A percentile compares a stretch with the other conserved stretches of the same genome.
Evolutionary conservation across 2,888 invertebrate genomes (phyloP).

Genomic region (Andrena chrysosceles): DNA sequence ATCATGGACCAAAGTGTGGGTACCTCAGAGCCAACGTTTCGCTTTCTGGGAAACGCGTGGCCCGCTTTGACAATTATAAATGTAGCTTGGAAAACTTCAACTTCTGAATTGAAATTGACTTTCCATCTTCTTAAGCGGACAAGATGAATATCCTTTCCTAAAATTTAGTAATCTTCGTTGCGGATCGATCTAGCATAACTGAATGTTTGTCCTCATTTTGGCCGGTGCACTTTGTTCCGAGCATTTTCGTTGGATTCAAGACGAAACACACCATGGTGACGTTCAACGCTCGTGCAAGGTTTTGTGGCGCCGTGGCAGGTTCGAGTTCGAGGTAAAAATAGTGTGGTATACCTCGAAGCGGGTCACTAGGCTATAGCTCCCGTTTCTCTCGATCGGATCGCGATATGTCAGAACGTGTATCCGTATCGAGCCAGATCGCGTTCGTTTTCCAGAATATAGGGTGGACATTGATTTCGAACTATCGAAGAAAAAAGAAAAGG

Average conservation of each 20-base stretch:
- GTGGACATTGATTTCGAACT: constrained; percentile 10
- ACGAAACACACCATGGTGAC: constrained; percentile 50
- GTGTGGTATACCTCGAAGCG: constrained; percentile 81
- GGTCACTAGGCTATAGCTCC: constrained; percentile 82
- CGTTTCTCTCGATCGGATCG: constrained; percentile 73
- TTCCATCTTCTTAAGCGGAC: neutral
- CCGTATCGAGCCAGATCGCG: constrained; percentile 43
- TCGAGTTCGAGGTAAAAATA: constrained; percentile 82
- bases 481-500: neutral
- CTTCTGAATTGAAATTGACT: neutral
- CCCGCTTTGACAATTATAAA: neutral
- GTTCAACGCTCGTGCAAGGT: constrained; percentile 72
- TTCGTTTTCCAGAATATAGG: constrained; percentile 29
- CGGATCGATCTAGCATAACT: neutral
- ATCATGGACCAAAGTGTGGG: constrained; percentile 32
- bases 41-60: neutral
- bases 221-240: neutral
- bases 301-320: constrained; percentile 78
- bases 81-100: neutral
- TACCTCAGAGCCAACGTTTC: neutral
- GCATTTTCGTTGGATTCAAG: constrained; percentile 36
- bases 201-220: neutral
- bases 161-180: too few relatives aligned
- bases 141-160: neutral
- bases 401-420: constrained; percentile 60